These are phyloP conservation scores for Drosophila burlai DNA, from an alignment of 1,140 invertebrate species.

Conservation along the genomic window DNA sequence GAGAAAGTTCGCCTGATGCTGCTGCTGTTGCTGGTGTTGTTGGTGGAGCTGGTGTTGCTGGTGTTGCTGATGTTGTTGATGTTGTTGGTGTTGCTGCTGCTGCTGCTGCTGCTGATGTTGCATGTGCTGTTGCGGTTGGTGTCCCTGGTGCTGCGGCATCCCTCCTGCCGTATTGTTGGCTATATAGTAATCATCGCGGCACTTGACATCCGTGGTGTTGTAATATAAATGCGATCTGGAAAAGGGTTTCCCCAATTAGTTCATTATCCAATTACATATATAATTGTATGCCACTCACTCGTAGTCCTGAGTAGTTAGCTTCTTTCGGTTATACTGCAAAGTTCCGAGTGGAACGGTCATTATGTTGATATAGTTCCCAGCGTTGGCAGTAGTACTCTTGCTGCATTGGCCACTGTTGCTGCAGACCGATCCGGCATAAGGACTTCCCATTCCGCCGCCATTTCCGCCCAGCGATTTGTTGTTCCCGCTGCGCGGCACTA, in stretches of 20 bases:
- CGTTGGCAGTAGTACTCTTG: conserved; percentile 56
- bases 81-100: conserved; percentile 46
- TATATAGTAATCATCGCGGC: conserved; percentile 79
- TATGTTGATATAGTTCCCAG: conserved; percentile 81
- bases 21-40: conserved; percentile 38
- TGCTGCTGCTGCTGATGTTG: conserved; percentile 43
- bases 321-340: conserved; percentile 82
- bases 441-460: conserved; percentile 37
- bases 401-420: conserved; percentile 59
- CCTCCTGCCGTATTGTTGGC: conserved; percentile 42
- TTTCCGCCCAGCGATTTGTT: conserved; percentile 49
- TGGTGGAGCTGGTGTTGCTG: conserved; percentile 38
- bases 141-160: conserved; percentile 35
- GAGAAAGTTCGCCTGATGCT: conserved; percentile 47
- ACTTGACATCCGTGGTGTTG: conserved; percentile 75
- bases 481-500: conserved; percentile 47
- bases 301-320: conserved; percentile 77
- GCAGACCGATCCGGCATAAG: conserved; percentile 49
- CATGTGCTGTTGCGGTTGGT: conserved; percentile 46
- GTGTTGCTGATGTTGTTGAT: conserved; percentile 49
- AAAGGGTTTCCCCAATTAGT: conserved; percentile 6
- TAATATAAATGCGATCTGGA: conserved; percentile 77
- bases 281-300: conserved; percentile 64
- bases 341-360: conserved; percentile 79
- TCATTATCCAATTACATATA: background rate